Evolutionary conservation across 2,113 vertebrate genomes (phyloP).

Genomic region (Chloropsis hardwickii): DNA sequence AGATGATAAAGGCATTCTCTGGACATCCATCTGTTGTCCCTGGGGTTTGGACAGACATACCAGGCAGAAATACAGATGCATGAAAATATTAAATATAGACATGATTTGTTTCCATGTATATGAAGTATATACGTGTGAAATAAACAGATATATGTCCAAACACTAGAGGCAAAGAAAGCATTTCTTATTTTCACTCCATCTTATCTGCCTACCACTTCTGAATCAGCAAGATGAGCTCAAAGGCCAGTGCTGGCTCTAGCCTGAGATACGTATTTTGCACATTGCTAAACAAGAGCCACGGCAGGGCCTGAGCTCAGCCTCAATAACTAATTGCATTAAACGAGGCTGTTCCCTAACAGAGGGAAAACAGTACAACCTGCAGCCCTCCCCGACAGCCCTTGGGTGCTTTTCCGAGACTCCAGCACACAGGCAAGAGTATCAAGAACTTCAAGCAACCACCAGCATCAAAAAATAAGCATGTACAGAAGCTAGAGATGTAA

Average conservation of each 20-base stretch:
- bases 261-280: neutral
- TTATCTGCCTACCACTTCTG: neutral
- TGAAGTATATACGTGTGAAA: neutral
- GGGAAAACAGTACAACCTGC: neutral
- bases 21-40: neutral
- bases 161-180: neutral
- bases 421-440: rapidly evolving
- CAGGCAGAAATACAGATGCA: neutral
- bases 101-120: neutral
- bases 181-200: neutral
- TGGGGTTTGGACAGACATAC: neutral
- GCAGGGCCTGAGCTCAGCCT: neutral
- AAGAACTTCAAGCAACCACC: neutral
- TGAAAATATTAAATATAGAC: neutral
- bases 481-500: neutral
- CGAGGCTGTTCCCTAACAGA: rapidly evolving
- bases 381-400: neutral
- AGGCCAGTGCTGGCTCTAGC: neutral
- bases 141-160: neutral
- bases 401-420: neutral
- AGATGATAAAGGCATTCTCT: neutral
- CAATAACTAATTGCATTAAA: neutral
- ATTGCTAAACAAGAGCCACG: neutral
- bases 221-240: neutral
- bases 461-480: neutral